A percentile compares a stretch with the other conserved stretches of the same genome.
These are phyloP conservation scores for Tarsius wallacei DNA, from an alignment of 2,797 vertebrate genomes.

Conservation along the genomic window DNA sequence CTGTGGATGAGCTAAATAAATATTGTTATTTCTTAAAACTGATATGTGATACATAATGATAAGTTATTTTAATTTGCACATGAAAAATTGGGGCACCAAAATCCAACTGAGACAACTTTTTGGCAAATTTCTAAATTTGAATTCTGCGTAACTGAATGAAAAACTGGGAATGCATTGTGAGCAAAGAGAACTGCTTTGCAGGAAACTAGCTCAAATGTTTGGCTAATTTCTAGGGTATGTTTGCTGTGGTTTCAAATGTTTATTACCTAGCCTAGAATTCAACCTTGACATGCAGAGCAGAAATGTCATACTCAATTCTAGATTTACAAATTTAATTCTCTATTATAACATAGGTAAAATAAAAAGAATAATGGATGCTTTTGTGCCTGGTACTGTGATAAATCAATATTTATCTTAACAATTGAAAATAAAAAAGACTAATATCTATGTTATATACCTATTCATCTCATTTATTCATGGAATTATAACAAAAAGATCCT, in stretches of 20 bases:
- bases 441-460: background rate
- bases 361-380: background rate
- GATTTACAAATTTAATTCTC: slow-evolving; percentile 64
- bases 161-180: slow-evolving; percentile 47
- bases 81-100: background rate
- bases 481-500: slow-evolving; percentile 43
- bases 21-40: background rate
- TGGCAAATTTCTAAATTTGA: background rate
- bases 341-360: background rate
- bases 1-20: slow-evolving; percentile 26
- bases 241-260: slow-evolving; percentile 60
- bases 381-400: background rate
- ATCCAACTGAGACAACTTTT: slow-evolving; percentile 44
- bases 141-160: slow-evolving; percentile 12
- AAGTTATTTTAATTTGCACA: slow-evolving; percentile 20
- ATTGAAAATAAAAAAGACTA: slow-evolving; percentile 47
- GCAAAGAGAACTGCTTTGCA: slow-evolving; percentile 32
- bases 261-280: slow-evolving; percentile 58
- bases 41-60: background rate
- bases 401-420: slow-evolving; percentile 53
- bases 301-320: slow-evolving; percentile 52
- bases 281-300: slow-evolving; percentile 8
- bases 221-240: slow-evolving; percentile 7
- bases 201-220: slow-evolving; percentile 43
- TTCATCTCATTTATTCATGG: slow-evolving; percentile 39